Percentiles rank a stretch among this genome's conserved stretches.
These are phyloP conservation scores for Campylomormyrus numenius DNA, from an alignment of 2,113 vertebrate genomes.

Conservation along the genomic window DNA sequence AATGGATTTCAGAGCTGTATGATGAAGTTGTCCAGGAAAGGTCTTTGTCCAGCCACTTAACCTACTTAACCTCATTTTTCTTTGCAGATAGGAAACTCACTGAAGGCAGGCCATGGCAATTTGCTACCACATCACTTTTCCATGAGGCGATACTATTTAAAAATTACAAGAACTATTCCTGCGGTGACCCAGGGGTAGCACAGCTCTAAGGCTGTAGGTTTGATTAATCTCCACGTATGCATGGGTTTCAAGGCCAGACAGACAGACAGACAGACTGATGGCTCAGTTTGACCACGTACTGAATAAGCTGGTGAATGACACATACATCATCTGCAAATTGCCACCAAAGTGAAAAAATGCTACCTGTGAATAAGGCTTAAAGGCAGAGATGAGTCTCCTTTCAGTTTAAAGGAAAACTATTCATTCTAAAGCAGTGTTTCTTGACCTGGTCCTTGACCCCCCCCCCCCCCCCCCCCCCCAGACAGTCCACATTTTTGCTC, in stretches of 20 bases:
- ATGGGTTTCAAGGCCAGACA: neutral
- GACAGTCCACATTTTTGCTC: neutral
- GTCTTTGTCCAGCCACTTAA: neutral
- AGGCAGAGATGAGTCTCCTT: neutral
- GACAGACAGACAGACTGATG: neutral
- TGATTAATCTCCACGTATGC: neutral
- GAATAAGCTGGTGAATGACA: neutral
- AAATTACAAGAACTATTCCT: neutral
- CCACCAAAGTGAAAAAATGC: neutral
- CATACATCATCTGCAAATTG: neutral
- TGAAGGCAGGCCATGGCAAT: neutral
- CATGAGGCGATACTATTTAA: neutral
- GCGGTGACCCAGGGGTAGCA: neutral
- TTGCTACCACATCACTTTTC: neutral
- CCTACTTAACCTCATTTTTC: neutral
- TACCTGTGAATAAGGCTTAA: neutral
- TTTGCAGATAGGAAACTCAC: neutral
- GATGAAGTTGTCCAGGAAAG: neutral
- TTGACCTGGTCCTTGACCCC: neutral
- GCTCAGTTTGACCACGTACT: neutral
- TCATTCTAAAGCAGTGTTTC: neutral
- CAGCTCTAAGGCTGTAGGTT: neutral
- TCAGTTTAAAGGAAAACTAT: neutral
- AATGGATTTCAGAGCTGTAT: neutral
- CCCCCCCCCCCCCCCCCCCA: neutral